Evolutionary conservation across 2,797 vertebrate species (phyloP), one percentile per base, ranked within the genome.

Genomic region (Peromyscus eremicus): DNA sequence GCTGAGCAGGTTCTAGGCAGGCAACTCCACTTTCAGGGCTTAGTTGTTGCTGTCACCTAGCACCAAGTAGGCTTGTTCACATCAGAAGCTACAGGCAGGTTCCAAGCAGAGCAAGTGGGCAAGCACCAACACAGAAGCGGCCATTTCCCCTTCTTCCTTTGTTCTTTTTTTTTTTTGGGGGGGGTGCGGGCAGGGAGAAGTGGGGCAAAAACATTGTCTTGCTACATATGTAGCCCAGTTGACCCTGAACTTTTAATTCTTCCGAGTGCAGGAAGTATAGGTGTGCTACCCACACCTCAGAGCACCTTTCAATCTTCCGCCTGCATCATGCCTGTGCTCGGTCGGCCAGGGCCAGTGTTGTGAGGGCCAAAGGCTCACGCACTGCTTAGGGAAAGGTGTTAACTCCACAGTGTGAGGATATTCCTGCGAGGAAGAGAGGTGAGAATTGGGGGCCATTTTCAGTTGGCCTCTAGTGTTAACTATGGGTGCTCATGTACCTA

Each of bases 361-460:
- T 0, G 16, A 75, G 57, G 25, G 6, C 14, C 2, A 11, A 11
- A 32, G 32, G 29, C 5, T 73, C 14, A 37, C 29, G 49, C 4
- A 34, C 11, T 40, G 60, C 1, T 37, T 29, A 60, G 8, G 29
- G 14, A 16, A 68, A 25, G 21, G 10, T 6, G 3, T 17, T 40
- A 43, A 52, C 75, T 40, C 66, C 32, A 57, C 40, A 17, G 25
- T 5, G 2, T 34, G 25, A 29, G 57, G 27, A 34, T 17, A 27
- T 27, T 34, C 23, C 8, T 0, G 2, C 3, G 29, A 6, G n/a
- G 0, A 34, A 5, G 1, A 14, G 5, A 43, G 5, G 19, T 11
- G 46, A 60, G 49, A 83, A 19, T 0, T 0, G 0, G 52, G 27
- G 49, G 46, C 16, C 23, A 0, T 62, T 60, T 64, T 70, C 11